Conservation (phyloP, 2,888 invertebrate species). For the Cephus spinipes region DNA sequence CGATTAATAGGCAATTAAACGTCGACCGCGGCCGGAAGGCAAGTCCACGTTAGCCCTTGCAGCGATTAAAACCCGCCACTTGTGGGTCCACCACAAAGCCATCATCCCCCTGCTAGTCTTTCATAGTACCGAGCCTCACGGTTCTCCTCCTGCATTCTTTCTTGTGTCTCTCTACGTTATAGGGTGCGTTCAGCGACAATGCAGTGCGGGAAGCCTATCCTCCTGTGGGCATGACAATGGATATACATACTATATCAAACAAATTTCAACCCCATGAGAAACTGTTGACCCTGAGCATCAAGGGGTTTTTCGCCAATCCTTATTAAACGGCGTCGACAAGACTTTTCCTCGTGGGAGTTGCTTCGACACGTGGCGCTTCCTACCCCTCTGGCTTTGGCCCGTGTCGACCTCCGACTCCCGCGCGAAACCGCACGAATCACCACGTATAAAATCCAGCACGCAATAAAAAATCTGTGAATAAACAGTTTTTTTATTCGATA, state of each 20-base stretch:
- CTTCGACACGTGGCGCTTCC: conserved; percentile 6
- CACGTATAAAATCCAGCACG: conserved; percentile 31
- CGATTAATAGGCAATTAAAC: conserved; percentile 35
- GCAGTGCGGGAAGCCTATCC: conserved; percentile 43
- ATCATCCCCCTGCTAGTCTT: conserved; percentile 22
- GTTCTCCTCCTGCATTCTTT: conserved; percentile 16
- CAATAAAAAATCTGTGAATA: conserved; percentile 27
- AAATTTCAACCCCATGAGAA: conserved; percentile 47
- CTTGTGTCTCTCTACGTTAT: conserved; percentile 22
- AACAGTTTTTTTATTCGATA: too few relatives aligned
- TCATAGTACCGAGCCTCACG: too few relatives aligned
- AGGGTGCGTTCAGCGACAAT: conserved; percentile 38
- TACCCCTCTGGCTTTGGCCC: background rate
- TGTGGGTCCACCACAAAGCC: conserved; percentile 44
- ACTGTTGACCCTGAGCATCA: conserved; percentile 43
- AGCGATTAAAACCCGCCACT: conserved; percentile 53
- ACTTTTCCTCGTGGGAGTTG: conserved; percentile 31
- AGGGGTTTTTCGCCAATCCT: conserved; percentile 35
- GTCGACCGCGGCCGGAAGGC: conserved; percentile 18
- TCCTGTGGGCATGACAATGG: conserved; percentile 53
- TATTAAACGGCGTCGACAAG: conserved; percentile 42
- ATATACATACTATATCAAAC: conserved; percentile 55
- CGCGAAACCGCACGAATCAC: conserved; percentile 8
- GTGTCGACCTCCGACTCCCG: background rate
- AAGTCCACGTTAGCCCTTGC: conserved; percentile 43